Evolutionary conservation across 2,888 invertebrate species (phyloP), one percentile per base, ranked within the genome.

Genomic region (Eremobia ochroleuca): DNA sequence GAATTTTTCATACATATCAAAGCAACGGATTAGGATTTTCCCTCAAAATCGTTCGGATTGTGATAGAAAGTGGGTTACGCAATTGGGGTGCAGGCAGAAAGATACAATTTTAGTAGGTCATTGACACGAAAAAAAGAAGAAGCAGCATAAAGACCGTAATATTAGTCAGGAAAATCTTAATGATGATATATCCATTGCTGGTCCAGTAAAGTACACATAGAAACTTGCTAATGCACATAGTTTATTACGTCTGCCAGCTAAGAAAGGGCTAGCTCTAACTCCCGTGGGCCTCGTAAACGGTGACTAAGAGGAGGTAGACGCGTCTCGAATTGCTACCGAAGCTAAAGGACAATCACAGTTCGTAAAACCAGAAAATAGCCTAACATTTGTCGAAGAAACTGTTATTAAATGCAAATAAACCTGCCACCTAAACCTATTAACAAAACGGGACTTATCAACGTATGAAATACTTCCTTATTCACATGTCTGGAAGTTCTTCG

Each of bases 241-340:
- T 70, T 34, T 49, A 46, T 52, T 34, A 65, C 46, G 21, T 34
- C 25, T 34, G 52, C 55, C 61, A 46, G 62, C 46, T 43, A 37
- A n/a, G 71, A 55, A 67, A 64, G 71, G 11, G 15, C 15, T 64
- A 61, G 71, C n/a, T 37, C 43, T 18, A 40, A n/a, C 49, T 37
- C 79, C 73, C 61, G n/a, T 31, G 84, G 65, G 83, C 34, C 46
- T 65, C 65, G 65, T 84, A 69, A 79, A 62, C 11, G 40, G 55
- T 59, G 55, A 58, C 49, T 65, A 65, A 58, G 62, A 59, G n/a
- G 61, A 52, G n/a, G 43, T 58, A 74, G 52, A 78, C 67, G 52
- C 37, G 58, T 55, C 66, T 46, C 13, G 62, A 71, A 74, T 64
- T 31, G 40, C 62, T 64, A 58, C 34, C n/a, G 25, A 59, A 61